phyloP scores from a whole-genome alignment of 2,113 vertebrate species.

The Xenus cinereus region DNA sequence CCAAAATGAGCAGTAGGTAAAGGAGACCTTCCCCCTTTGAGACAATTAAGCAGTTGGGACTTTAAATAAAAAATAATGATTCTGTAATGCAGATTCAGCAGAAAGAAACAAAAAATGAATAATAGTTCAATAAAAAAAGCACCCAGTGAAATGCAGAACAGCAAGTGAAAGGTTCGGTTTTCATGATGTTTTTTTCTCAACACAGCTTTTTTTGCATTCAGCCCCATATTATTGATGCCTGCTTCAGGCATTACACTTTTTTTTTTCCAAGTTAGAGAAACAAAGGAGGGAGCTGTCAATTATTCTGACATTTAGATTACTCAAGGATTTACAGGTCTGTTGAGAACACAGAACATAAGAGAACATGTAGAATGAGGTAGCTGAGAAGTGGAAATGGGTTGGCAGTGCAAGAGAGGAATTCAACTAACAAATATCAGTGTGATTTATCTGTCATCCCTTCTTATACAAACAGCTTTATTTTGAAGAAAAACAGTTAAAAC shows the following conservation, averaged over 20 bases:
- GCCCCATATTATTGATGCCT: background rate
- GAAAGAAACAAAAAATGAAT: background rate
- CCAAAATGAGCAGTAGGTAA: background rate
- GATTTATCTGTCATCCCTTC: constrained; percentile 53
- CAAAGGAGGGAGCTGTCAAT: background rate
- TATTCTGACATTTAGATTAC: background rate
- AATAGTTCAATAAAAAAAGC: background rate
- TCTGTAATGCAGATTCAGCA: background rate
- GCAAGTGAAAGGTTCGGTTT: background rate
- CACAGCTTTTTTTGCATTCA: background rate
- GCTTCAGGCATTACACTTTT: background rate
- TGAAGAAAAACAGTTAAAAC: background rate
- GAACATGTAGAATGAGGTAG: background rate
- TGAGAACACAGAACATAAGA: background rate
- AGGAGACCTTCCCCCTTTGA: background rate
- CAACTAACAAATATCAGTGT: constrained; percentile 52
- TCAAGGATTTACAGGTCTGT: background rate
- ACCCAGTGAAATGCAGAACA: background rate
- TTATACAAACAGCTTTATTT: background rate
- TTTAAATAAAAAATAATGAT: background rate
- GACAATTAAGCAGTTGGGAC: background rate
- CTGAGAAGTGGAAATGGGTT: background rate
- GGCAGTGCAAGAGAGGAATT: constrained; percentile 62
- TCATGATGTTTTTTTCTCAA: background rate
- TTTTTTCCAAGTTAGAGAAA: background rate